Percentiles rank a stretch among this genome's conserved stretches.
Evolutionary conservation across 1,140 invertebrate genomes (phyloP).

Genomic region (Zaprionus taronus): DNA sequence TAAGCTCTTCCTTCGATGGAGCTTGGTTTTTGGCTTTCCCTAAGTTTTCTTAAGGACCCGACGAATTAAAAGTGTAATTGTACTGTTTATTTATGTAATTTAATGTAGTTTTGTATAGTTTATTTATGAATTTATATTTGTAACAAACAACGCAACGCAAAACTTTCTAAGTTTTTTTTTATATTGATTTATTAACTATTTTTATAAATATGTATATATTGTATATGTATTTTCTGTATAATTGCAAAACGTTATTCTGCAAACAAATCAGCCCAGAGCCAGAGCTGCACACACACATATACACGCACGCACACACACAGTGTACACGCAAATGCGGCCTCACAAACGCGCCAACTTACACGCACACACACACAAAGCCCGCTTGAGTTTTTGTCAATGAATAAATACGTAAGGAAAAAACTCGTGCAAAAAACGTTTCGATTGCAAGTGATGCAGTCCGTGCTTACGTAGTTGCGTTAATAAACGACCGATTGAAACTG

Average conservation of each 20-base stretch:
- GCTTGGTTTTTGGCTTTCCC: background rate
- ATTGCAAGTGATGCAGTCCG: conserved; percentile 26
- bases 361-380: conserved; percentile 56
- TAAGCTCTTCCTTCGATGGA: conserved; percentile 19
- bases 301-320: conserved; percentile 29
- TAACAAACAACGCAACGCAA: conserved; percentile 21
- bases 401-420: conserved; percentile 83
- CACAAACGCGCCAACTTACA: conserved; percentile 47
- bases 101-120: background rate
- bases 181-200: conserved; percentile 52
- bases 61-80: background rate
- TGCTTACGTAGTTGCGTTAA: conserved; percentile 37
- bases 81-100: background rate
- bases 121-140: background rate
- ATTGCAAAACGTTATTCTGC: conserved; percentile 75
- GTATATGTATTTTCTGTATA: conserved; percentile 52
- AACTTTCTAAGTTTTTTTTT: conserved; percentile 10
- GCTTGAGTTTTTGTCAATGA: conserved; percentile 83
- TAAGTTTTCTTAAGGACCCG: background rate
- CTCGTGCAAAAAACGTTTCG: conserved; percentile 77
- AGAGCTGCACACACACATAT: conserved; percentile 37
- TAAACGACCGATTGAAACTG: conserved; percentile 64
- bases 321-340: conserved; percentile 42
- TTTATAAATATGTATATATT: conserved; percentile 1
- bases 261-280: conserved; percentile 57